A percentile compares a stretch with the other conserved stretches of the same genome.
phyloP scores from a whole-genome alignment of 2,888 invertebrate species.

The Ornithoptera alexandrae region DNA sequence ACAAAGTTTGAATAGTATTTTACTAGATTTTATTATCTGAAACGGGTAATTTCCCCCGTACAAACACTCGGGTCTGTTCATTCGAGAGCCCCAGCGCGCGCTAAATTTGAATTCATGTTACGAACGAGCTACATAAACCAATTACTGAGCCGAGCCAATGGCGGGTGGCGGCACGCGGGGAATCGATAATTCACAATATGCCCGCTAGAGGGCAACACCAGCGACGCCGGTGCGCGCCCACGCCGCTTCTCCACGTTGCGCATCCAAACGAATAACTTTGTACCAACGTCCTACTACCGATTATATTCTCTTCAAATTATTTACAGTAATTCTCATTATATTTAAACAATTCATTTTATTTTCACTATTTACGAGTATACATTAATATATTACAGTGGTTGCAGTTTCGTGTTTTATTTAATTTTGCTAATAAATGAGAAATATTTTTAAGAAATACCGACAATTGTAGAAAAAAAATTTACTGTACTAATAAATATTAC shows the following conservation, averaged over 20 bases:
- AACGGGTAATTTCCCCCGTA: constrained; percentile 63
- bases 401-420: not conserved
- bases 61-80: constrained; percentile 62
- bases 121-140: constrained; percentile 76
- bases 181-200: constrained; percentile 79
- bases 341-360: not conserved
- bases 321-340: not conserved
- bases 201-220: constrained; percentile 76
- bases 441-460: not conserved
- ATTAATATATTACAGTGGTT: not conserved
- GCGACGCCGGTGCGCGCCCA: constrained; percentile 71
- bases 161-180: constrained; percentile 61
- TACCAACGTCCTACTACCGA: constrained; percentile 42
- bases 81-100: constrained; percentile 64
- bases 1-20: constrained; percentile 62
- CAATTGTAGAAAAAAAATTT: not conserved
- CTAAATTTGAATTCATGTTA: constrained; percentile 79
- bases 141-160: constrained; percentile 74
- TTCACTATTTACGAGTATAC: not conserved
- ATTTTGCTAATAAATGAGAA: not conserved
- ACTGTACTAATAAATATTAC: not conserved
- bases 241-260: constrained; percentile 76
- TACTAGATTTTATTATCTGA: constrained; percentile 64
- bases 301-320: constrained; percentile 23
- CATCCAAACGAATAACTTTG: constrained; percentile 63